phyloP scores from a whole-genome alignment of 2,888 invertebrate species.

The Thereva nobilitata region DNA sequence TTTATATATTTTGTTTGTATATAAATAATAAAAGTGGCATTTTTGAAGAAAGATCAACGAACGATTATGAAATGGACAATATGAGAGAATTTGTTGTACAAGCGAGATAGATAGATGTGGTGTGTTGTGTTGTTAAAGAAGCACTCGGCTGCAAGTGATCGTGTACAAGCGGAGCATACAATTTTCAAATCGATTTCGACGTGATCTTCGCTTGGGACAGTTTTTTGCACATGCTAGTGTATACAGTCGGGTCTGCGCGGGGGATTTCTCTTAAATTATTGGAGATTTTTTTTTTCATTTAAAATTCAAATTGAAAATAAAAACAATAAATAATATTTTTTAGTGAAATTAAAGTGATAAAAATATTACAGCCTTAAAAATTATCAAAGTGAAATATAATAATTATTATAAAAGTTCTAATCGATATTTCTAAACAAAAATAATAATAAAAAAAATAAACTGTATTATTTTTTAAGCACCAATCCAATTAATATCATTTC shows the following conservation, averaged over 20 bases:
- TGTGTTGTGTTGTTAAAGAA: constrained; percentile 9
- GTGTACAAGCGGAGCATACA: neutral
- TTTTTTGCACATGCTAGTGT: no score
- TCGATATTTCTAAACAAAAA: no score
- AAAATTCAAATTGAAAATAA: neutral
- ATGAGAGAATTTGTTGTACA: neutral
- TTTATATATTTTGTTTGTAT: neutral
- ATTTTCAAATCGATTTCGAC: constrained; percentile 14
- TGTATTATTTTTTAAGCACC: no score
- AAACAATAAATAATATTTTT: no score
- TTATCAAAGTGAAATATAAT: no score
- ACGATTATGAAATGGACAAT: constrained; percentile 34
- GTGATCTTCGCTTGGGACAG: neutral
- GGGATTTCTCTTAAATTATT: neutral
- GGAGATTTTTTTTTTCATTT: neutral
- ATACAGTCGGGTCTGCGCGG: no score
- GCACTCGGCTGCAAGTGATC: neutral
- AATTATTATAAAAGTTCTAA: no score
- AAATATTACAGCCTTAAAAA: no score
- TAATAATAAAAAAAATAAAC: no score
- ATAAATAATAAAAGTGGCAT: constrained; percentile 1
- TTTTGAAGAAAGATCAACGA: constrained; percentile 31
- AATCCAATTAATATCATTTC: no score
- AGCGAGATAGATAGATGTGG: neutral
- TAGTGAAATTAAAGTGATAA: no score